These are phyloP conservation scores for Solen grandis DNA, from an alignment of 1,140 invertebrate species.

Conservation along the genomic window DNA sequence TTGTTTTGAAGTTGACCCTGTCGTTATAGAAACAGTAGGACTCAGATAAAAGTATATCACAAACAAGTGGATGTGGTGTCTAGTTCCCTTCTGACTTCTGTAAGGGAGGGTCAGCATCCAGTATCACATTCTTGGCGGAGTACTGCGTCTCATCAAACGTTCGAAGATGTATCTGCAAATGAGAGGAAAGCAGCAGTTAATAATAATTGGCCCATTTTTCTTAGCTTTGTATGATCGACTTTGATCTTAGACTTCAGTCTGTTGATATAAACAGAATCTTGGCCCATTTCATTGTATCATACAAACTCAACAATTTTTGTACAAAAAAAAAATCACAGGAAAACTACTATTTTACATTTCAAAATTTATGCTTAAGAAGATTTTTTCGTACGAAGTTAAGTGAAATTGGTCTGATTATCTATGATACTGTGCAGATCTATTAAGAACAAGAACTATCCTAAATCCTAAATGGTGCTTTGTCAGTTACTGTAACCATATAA, in stretches of 20 bases:
- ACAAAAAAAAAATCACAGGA: not conserved
- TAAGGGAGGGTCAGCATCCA: constrained; percentile 1
- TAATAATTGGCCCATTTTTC: not conserved
- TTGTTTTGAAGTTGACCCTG: no score
- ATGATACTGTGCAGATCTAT: no score
- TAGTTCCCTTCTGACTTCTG: no score
- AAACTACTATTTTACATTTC: not conserved
- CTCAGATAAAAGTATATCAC: no score
- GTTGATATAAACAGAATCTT: not conserved
- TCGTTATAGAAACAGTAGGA: no score
- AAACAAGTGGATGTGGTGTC: no score
- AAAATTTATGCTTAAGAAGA: not conserved
- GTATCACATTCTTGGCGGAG: constrained; percentile 64
- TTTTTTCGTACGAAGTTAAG: no score
- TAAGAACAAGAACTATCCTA: no score
- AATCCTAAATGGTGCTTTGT: no score
- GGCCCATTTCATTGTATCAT: not conserved
- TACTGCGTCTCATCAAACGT: constrained; percentile 66
- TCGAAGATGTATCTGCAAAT: constrained; percentile 70
- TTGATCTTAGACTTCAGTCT: not conserved
- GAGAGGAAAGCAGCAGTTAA: not conserved
- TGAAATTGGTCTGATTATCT: no score
- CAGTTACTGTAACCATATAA: no score
- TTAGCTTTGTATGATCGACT: not conserved
- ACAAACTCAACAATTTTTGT: no score